Evolutionary conservation across 2,113 vertebrate genomes (phyloP), one percentile per base, ranked within the genome.

Genomic region (Gobiocypris rarus): DNA sequence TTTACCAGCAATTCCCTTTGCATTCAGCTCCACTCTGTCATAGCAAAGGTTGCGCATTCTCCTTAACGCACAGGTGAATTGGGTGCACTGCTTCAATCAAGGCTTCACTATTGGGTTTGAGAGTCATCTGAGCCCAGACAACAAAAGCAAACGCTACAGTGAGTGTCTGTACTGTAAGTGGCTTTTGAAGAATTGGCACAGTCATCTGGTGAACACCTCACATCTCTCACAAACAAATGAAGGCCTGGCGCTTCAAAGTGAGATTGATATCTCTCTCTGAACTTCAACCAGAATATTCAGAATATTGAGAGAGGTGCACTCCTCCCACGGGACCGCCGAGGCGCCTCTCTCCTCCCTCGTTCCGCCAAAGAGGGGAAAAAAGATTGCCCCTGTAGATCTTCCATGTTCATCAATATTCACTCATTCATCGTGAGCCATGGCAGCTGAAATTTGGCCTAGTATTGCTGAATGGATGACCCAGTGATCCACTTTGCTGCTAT

Each of bases 231-330:
- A 95, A 95, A 96, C 95, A 96, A 96, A 96, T 95, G 93, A 95
- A 95, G 91, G 89, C 94, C 88, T 87, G 88, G 81, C 89, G 91
- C 89, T 91, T 94, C 94, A 96, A 95, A 97, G 95, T 96, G 95
- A 97, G 96, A 97, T 96, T 96, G 96, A 96, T 97, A 95, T 94
- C 94, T 94, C 94, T 93, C 94, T 93, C 93, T 93, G 92, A 94
- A 93, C 93, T 95, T 96, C 93, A 95, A 92, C 92, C 93, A 91
- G 94, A 93, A 91, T 94, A 94, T 95, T 95, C 91, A 95, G 94
- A 96, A 96, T 96, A 95, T 94, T 94, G 93, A 95, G 92, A 91
- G 93, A 93, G 92, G 88, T 95, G 91, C 90, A 88, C 83, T 88
- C 86, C 90, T 95, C 95, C 95, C 83, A 74, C 89, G 91, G 95